Base-by-base conservation (phyloP, 2,797 vertebrate genomes). In the Valencia hispanica region DNA sequence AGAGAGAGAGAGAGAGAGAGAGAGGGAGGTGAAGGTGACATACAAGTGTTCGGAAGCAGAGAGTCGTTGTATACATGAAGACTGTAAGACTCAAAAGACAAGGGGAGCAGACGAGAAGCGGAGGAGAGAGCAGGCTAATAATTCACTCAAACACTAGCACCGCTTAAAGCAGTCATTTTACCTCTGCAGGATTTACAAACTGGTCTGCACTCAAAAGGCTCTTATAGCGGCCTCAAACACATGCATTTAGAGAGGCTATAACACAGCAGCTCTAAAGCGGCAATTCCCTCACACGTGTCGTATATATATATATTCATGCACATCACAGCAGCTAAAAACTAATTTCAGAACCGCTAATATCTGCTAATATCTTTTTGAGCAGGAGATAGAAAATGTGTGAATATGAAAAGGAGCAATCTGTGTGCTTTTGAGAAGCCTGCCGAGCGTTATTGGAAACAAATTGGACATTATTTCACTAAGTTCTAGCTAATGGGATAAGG, bases 11-110 rank as follows among this genome's bases (percentile, higher is more conserved):
- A 76, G 77, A 81, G 71, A 25, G 39, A 76, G 77, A 81, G 81
- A 77, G 80, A 81, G 80, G 76, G 70, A 74, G 84, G 81, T 92
- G 89, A 92, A 91, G 89, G 91, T 91, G 91, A 92, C 84, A 89
- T 76, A 84, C 66, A 73, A 79, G 79, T 50, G 82, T 68, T 78
- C 84, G 73, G 27, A 74, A 83, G 82, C 27, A 12, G 75, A 50
- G n/a, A 63, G 43, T 39, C 41, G 65, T 17, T 72, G 48, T 18
- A 41, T 73, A 86, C 27, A 74, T 83, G 72, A 74, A 72, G 81
- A 86, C 74, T 80, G 74, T 66, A 81, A 78, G 78, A 83, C 27
- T 83, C 39, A 43, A 83, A n/a, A 81, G 79, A 87, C 84, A 76
- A 79, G 51, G 43, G 73, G 76, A 68, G 71, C 66, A 82, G 75